Evolutionary conservation across 2,888 invertebrate genomes (phyloP).

Genomic region (Drosophila lutescens): DNA sequence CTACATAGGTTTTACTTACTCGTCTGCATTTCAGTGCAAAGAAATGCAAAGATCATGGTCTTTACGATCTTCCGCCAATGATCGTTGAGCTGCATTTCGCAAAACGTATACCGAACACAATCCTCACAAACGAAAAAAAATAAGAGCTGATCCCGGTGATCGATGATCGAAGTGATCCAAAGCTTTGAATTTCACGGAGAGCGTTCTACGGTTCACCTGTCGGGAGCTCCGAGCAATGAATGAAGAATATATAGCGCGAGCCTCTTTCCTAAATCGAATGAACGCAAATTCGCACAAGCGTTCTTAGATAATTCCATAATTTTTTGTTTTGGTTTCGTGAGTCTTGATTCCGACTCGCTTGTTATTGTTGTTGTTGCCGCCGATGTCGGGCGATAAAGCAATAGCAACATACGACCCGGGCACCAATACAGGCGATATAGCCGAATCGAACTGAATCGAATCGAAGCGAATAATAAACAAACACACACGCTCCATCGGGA

Average conservation of each 20-base stretch:
- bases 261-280: slow-evolving; percentile 54
- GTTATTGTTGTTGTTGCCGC: slow-evolving; percentile 28
- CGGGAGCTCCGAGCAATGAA: slow-evolving; percentile 60
- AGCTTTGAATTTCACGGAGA: not conserved
- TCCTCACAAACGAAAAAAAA: slow-evolving; percentile 12
- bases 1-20: slow-evolving; percentile 68
- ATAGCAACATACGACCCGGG: slow-evolving; percentile 51
- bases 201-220: slow-evolving; percentile 49
- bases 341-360: slow-evolving; percentile 25
- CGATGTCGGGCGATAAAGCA: slow-evolving; percentile 50
- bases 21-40: slow-evolving; percentile 82
- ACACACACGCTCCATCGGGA: slow-evolving; percentile 4
- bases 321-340: slow-evolving; percentile 70
- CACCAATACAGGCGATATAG: slow-evolving; percentile 15
- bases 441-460: slow-evolving; percentile 24
- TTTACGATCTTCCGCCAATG: slow-evolving; percentile 69
- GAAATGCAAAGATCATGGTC: slow-evolving; percentile 76
- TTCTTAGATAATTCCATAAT: slow-evolving; percentile 69
- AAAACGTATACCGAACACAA: not conserved
- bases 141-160: not conserved
- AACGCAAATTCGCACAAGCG: slow-evolving; percentile 68
- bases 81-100: slow-evolving; percentile 67
- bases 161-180: not conserved
- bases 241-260: slow-evolving; percentile 51
- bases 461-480: slow-evolving; percentile 39